Conservation (phyloP, 1,140 invertebrate genomes). For the Sitophilus oryzae region DNA sequence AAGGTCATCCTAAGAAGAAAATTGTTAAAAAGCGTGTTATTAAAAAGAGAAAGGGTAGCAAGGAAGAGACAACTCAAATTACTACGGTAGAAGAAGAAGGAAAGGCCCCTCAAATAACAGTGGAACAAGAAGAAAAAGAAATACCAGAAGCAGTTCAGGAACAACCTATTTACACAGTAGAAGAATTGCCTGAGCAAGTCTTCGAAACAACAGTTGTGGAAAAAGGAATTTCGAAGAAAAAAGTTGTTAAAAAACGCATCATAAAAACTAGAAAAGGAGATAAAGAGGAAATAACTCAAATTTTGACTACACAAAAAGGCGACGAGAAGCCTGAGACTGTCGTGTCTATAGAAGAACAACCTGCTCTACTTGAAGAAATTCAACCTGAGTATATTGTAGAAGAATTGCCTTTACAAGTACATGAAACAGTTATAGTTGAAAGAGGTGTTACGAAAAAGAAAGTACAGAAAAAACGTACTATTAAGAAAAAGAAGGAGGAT, state of each 20-base stretch:
- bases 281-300: constrained; percentile 45
- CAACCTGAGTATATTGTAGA: constrained; percentile 35
- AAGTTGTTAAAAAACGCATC: constrained; percentile 35
- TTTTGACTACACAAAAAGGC: constrained; percentile 46
- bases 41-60: constrained; percentile 33
- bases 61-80: constrained; percentile 38
- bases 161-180: constrained; percentile 22
- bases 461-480: constrained; percentile 35
- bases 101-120: constrained; percentile 32
- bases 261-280: constrained; percentile 45
- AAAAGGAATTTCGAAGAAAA: constrained; percentile 35
- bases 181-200: constrained; percentile 39
- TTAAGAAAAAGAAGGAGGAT: constrained; percentile 34
- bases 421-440: constrained; percentile 34
- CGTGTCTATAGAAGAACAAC: constrained; percentile 39
- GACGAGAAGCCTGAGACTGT: constrained; percentile 36
- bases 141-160: constrained; percentile 24
- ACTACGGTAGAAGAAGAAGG: constrained; percentile 41
- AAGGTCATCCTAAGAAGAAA: constrained; percentile 35
- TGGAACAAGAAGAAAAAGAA: constrained; percentile 32
- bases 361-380: constrained; percentile 31
- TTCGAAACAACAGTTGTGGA: constrained; percentile 40
- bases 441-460: constrained; percentile 31
- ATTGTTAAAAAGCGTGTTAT: constrained; percentile 38
- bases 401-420: constrained; percentile 39